These are phyloP conservation scores for Gymnothorax javanicus DNA, from an alignment of 2,797 vertebrate species.

Conservation along the genomic window DNA sequence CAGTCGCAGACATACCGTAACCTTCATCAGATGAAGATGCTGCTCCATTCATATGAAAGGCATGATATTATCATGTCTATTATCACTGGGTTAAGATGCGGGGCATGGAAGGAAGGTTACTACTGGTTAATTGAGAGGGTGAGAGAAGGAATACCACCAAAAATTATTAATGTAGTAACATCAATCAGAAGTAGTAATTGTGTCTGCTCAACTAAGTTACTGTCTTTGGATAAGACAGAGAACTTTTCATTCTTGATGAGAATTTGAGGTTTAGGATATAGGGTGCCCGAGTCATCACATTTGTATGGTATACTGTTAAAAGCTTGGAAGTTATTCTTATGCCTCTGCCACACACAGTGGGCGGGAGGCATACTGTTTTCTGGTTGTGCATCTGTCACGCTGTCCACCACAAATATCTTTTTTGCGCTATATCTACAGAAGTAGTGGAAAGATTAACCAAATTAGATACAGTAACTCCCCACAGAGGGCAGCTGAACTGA, in stretches of 20 bases:
- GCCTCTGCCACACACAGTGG: too few species aligned
- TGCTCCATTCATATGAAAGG: background rate
- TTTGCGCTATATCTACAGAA: too few species aligned
- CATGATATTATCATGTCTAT: background rate
- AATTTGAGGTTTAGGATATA: background rate
- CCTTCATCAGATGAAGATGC: constrained; percentile 2
- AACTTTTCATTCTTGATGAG: background rate
- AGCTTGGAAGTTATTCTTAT: background rate
- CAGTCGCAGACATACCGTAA: constrained; percentile 2
- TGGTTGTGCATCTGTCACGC: too few species aligned
- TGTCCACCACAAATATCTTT: too few species aligned
- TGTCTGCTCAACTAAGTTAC: background rate
- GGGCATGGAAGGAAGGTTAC: background rate
- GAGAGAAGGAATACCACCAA: background rate
- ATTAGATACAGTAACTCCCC: too few species aligned
- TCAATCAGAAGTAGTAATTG: background rate
- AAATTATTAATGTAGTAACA: background rate
- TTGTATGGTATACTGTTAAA: background rate
- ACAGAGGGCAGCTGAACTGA: too few species aligned
- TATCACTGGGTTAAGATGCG: background rate
- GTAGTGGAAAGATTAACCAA: too few species aligned
- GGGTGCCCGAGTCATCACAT: background rate
- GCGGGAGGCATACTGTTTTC: too few species aligned
- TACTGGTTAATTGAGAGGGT: background rate
- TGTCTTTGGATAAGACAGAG: background rate